These are phyloP conservation scores for Acestrorhynchus altus DNA, from an alignment of 2,797 vertebrate genomes.

Conservation along the genomic window DNA sequence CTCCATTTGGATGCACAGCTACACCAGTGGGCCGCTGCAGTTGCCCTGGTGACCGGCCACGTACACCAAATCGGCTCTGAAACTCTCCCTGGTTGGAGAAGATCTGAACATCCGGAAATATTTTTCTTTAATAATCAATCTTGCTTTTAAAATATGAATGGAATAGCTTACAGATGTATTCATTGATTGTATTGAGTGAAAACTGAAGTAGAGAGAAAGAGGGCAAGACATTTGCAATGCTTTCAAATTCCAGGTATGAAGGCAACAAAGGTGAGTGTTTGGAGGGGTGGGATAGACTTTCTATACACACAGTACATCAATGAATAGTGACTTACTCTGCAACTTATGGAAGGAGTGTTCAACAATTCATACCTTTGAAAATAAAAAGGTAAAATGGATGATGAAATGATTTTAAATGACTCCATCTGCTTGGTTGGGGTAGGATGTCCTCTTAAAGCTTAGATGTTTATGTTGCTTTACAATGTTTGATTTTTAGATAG, in stretches of 20 bases:
- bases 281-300: not conserved
- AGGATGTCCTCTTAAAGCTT: not conserved
- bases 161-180: not conserved
- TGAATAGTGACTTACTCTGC: slow-evolving; percentile 29
- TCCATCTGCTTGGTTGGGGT: not conserved
- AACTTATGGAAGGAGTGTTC: slow-evolving; percentile 13
- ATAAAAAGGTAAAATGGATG: slow-evolving; percentile 12
- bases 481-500: not conserved
- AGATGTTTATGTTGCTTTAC: not conserved
- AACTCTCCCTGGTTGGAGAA: slow-evolving; percentile 97
- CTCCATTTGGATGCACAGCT: slow-evolving; percentile 93
- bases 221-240: not conserved
- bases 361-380: slow-evolving; percentile 25
- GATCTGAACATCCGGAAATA: slow-evolving; percentile 75
- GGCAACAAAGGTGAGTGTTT: slow-evolving; percentile 7
- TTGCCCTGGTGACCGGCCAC: slow-evolving; percentile 93
- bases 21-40: slow-evolving; percentile 95
- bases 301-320: not conserved
- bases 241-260: not conserved
- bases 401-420: not conserved
- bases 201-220: not conserved
- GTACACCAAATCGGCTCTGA: slow-evolving; percentile 92
- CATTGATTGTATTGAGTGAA: not conserved
- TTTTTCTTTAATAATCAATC: not conserved
- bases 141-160: not conserved